phyloP scores from a whole-genome alignment of 2,888 invertebrate species.

The Epistrophella euchroma region DNA sequence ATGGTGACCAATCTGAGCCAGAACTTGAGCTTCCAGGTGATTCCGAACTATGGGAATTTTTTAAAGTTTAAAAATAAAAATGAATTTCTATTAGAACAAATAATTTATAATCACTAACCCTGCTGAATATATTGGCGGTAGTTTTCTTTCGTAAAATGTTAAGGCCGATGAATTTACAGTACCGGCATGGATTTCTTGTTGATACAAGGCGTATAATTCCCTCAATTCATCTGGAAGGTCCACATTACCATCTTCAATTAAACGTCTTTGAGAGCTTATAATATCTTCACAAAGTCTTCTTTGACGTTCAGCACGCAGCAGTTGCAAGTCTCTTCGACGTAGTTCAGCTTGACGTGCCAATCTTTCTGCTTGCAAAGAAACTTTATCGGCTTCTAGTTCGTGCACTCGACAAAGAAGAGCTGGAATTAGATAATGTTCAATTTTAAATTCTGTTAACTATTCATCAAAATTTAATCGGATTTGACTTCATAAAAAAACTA shows the following conservation, averaged over 20 bases:
- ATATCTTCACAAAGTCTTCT: constrained; percentile 95
- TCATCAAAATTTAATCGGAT: too few relatives aligned
- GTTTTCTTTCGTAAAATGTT: constrained; percentile 82
- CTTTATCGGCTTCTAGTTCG: constrained; percentile 96
- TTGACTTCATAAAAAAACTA: too few relatives aligned
- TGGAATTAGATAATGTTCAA: constrained; percentile 79
- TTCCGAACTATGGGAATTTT: constrained; percentile 80
- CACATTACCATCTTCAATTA: constrained; percentile 92
- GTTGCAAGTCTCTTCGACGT: constrained; percentile 91
- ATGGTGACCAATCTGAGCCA: constrained; percentile 83
- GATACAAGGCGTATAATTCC: constrained; percentile 92
- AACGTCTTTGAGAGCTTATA: constrained; percentile 92
- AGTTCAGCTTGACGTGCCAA: constrained; percentile 94
- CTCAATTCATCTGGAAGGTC: constrained; percentile 90
- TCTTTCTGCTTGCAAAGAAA: constrained; percentile 94
- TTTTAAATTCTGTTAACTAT: too few relatives aligned
- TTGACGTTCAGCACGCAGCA: constrained; percentile 93
- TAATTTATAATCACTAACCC: constrained; percentile 79
- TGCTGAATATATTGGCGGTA: constrained; percentile 83
- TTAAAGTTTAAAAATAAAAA: background rate
- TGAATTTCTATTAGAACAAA: background rate
- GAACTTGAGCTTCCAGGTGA: constrained; percentile 83
- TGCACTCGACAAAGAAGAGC: constrained; percentile 95
- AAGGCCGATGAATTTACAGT: constrained; percentile 84
- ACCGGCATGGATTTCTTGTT: constrained; percentile 94